Conservation (phyloP, 2,113 vertebrate species). For the Hippocampus mohnikei region DNA sequence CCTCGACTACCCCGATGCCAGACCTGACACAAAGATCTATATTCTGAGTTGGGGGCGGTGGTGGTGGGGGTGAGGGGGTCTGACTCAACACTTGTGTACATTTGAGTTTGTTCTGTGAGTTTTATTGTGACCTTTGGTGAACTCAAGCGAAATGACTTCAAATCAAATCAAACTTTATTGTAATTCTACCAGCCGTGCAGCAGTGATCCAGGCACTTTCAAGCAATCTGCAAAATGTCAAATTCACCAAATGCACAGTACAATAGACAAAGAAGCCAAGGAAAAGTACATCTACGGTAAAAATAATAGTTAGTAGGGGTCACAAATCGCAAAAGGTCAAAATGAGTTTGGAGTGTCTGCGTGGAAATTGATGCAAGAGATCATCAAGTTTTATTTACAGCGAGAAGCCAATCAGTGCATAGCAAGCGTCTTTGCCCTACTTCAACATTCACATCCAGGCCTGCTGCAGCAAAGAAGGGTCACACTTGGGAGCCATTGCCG, state of each 20-base stretch:
- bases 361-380: background rate
- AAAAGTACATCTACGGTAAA: background rate
- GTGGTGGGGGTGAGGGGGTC: constrained; percentile 6
- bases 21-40: constrained; percentile 55
- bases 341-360: background rate
- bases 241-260: background rate
- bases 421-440: background rate
- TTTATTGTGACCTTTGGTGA: constrained; percentile 25
- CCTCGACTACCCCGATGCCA: constrained; percentile 11
- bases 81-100: constrained; percentile 29
- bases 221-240: background rate
- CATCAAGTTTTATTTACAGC: background rate
- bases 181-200: background rate
- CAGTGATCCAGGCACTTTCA: background rate
- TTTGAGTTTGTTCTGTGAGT: background rate
- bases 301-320: background rate
- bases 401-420: background rate
- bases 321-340: background rate
- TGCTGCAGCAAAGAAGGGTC: constrained; percentile 3
- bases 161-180: constrained; percentile 2
- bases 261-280: background rate
- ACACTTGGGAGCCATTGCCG: constrained; percentile 11
- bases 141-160: constrained; percentile 6
- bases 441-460: constrained; percentile 4
- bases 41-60: background rate